These are phyloP conservation scores for Xerus rutilus DNA, from an alignment of 2,797 vertebrate species.

Conservation along the genomic window DNA sequence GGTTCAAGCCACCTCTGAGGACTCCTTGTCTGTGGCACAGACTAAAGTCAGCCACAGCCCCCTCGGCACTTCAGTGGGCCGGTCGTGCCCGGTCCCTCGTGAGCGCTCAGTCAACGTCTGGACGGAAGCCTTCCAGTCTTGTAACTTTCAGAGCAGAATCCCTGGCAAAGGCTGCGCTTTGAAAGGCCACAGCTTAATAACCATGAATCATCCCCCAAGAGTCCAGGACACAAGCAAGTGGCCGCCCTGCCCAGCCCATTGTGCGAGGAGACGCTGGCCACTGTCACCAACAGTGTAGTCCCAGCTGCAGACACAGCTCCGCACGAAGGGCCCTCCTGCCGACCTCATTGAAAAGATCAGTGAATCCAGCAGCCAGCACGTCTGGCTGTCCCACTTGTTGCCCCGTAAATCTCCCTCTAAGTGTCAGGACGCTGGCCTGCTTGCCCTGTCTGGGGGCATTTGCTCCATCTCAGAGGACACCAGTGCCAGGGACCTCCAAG, in stretches of 20 bases:
- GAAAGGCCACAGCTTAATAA: background rate
- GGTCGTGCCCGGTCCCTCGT: too few relatives aligned
- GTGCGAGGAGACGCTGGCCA: background rate
- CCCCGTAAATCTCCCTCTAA: conserved; percentile 60
- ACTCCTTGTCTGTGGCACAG: too few relatives aligned
- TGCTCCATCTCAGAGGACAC: background rate
- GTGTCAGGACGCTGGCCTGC: conserved; percentile 3
- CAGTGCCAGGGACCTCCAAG: background rate
- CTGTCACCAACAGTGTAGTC: background rate
- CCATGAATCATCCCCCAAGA: background rate
- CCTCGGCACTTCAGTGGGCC: too few relatives aligned
- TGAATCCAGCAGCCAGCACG: conserved; percentile 29
- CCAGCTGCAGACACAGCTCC: background rate
- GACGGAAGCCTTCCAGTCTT: background rate
- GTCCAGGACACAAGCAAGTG: background rate
- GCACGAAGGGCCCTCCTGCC: background rate
- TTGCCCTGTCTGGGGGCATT: background rate
- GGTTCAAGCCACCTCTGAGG: background rate
- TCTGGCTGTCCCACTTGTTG: conserved; percentile 4
- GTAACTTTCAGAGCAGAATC: background rate
- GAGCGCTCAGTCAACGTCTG: background rate
- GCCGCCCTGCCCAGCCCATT: rapidly evolving
- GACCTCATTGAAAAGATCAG: conserved; percentile 33
- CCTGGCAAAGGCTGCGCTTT: background rate
- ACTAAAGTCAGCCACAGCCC: background rate